Evolutionary conservation across 2,797 vertebrate species (phyloP), one percentile per base, ranked within the genome.

Genomic region (Bovichtus variegatus): DNA sequence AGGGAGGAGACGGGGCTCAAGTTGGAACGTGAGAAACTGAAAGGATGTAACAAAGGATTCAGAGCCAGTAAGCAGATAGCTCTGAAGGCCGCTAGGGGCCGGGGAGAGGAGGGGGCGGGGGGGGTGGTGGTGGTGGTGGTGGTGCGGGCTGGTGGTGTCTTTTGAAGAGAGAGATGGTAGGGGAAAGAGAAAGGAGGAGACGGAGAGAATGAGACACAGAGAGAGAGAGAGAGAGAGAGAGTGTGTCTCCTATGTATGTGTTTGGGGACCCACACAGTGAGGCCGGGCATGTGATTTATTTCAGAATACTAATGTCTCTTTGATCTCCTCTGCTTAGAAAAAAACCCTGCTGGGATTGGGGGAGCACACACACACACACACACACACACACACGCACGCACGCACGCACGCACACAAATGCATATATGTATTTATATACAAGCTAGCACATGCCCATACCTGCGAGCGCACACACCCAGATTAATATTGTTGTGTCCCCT

Each of bases 241-340:
- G 81, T 73, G 85, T 81, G 84, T 88, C 83, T 90, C 82, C 41
- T 86, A 91, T 87, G 87, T 84, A 79, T 91, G 92, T 92, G 91
- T 87, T 92, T 85, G 87, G 93, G 89, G 92, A 92, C 90, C 80
- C 74, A 84, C 86, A 85, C 81, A 75, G 82, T 82, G 84, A 90
- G 89, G 90, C 82, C 92, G 87, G 84, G 87, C 90, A 91, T 92
- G 89, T 93, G 92, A 93, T 94, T 92, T 93, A 91, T 93, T 94
- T 94, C 92, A 92, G 92, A 91, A 94, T 94, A 93, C 91, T 94
- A 94, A 94, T 94, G 92, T 91, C 86, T 86, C 91, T 94, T 94
- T 94, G 89, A 93, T 94, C 92, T 94, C 80, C 77, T 75, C 89
- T 90, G 88, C 90, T 90, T 89, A 77, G 87, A 87, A 89, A 86